phyloP scores from a whole-genome alignment of 2,888 invertebrate species.

The Ectropis crepuscularia region DNA sequence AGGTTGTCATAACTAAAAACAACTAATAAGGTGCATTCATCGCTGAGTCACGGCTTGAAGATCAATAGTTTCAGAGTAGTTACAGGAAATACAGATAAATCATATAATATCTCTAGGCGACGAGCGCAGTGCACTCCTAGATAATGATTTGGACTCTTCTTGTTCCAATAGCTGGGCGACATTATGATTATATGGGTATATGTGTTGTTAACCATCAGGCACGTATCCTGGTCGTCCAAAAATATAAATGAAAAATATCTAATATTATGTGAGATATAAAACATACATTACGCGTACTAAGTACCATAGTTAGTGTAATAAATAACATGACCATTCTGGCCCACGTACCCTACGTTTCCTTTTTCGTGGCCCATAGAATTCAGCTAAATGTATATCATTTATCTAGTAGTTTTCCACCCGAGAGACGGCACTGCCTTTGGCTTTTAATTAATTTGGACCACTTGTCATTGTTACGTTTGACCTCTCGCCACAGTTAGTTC shows the following conservation, averaged over 20 bases:
- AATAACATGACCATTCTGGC: constrained; percentile 14
- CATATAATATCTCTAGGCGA: too few relatives aligned
- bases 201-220: too few relatives aligned
- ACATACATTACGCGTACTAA: background rate
- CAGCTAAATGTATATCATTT: constrained; percentile 51
- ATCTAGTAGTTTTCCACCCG: constrained; percentile 54
- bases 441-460: constrained; percentile 51
- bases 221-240: too few relatives aligned
- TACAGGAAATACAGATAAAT: too few relatives aligned
- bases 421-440: constrained; percentile 42
- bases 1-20: too few relatives aligned
- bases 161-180: too few relatives aligned
- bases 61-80: too few relatives aligned
- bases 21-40: too few relatives aligned
- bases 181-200: too few relatives aligned
- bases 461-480: constrained; percentile 47
- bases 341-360: constrained; percentile 19
- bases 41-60: too few relatives aligned
- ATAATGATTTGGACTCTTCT: too few relatives aligned
- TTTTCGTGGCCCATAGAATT: constrained; percentile 35
- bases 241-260: background rate
- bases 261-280: background rate
- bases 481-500: constrained; percentile 23
- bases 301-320: constrained; percentile 3
- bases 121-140: too few relatives aligned